A percentile compares a stretch with the other conserved stretches of the same genome.
phyloP scores from a whole-genome alignment of 2,797 vertebrate species.

The Pampus argenteus region DNA sequence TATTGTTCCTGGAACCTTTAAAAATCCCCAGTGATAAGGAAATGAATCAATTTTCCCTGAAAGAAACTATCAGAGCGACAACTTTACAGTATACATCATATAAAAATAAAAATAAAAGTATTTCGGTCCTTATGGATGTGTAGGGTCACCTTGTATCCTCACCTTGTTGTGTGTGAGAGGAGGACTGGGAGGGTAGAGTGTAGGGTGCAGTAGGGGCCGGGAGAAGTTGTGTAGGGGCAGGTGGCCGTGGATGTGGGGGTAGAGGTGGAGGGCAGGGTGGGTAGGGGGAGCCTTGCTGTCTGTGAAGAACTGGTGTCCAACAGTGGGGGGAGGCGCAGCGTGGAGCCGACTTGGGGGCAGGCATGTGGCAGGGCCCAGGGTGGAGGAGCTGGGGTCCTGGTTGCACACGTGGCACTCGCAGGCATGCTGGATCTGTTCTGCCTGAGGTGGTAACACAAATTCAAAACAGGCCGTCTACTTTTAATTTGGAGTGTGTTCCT shows the following conservation, averaged over 20 bases:
- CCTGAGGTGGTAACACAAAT: slow-evolving; percentile 76
- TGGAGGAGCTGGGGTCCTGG: slow-evolving; percentile 88
- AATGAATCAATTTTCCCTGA: slow-evolving; percentile 48
- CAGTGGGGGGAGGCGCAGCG: slow-evolving; percentile 65
- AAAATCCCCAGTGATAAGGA: slow-evolving; percentile 54
- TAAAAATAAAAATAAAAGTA: slow-evolving; percentile 6
- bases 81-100: neutral
- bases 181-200: slow-evolving; percentile 92
- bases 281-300: slow-evolving; percentile 87
- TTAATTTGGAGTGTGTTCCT: neutral
- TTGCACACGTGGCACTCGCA: slow-evolving; percentile 98
- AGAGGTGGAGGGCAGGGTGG: slow-evolving; percentile 95
- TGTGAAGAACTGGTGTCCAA: slow-evolving; percentile 93
- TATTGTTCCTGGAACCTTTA: slow-evolving; percentile 62
- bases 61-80: slow-evolving; percentile 8
- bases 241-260: slow-evolving; percentile 98
- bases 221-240: slow-evolving; percentile 96
- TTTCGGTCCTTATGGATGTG: neutral
- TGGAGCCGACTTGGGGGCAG: slow-evolving; percentile 88
- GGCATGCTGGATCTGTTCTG: slow-evolving; percentile 89
- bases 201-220: slow-evolving; percentile 93
- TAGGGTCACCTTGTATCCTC: slow-evolving; percentile 49
- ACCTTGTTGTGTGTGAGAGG: slow-evolving; percentile 97
- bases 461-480: slow-evolving; percentile 8
- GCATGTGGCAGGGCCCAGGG: slow-evolving; percentile 84